Evolutionary conservation across 2,113 vertebrate genomes (phyloP).

Genomic region (Balaeniceps rex): DNA sequence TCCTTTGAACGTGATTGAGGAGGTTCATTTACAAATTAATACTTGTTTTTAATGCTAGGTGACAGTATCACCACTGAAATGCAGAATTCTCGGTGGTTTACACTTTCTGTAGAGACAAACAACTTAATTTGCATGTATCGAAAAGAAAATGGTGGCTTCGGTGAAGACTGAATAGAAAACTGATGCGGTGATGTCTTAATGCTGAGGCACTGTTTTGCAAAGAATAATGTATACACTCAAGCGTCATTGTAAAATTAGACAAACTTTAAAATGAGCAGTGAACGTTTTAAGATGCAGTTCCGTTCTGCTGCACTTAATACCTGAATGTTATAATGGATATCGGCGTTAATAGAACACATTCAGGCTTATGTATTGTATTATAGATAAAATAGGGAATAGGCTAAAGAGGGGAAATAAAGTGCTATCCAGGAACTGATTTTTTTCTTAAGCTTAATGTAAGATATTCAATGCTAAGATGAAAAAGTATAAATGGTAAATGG

Average conservation of each 20-base stretch:
- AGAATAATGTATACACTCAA: neutral
- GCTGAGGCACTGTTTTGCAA: neutral
- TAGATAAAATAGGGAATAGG: neutral
- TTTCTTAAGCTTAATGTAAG: neutral
- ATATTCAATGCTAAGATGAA: neutral
- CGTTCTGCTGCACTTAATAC: neutral
- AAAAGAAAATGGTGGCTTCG: conserved; percentile 39
- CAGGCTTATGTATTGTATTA: neutral
- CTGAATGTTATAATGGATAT: neutral
- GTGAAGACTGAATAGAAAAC: neutral
- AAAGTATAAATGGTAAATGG: neutral
- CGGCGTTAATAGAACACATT: neutral
- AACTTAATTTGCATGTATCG: conserved; percentile 45
- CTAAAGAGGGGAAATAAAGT: neutral
- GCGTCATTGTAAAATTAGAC: neutral
- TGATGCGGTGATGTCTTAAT: neutral
- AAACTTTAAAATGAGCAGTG: conserved; percentile 21
- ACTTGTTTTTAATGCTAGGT: conserved; percentile 25
- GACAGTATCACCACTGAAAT: conserved; percentile 9
- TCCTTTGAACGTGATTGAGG: neutral
- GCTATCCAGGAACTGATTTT: conserved; percentile 13
- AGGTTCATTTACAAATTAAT: conserved; percentile 27
- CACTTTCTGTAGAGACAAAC: neutral
- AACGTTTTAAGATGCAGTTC: neutral
- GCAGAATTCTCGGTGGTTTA: neutral